Conservation (phyloP, 2,888 invertebrate species). For the Erpobdella octoculata region DNA sequence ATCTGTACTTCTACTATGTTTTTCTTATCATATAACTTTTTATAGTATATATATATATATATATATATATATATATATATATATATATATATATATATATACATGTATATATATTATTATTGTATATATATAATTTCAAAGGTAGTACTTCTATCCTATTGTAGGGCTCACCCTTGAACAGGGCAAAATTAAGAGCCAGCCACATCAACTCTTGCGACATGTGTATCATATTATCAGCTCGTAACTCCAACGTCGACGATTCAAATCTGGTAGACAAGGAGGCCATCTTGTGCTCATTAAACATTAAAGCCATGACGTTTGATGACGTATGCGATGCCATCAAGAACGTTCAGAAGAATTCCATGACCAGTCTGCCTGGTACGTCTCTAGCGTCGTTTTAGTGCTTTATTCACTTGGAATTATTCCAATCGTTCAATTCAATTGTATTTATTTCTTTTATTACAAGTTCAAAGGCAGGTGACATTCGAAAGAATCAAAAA, state of each 20-base stretch:
- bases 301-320: slow-evolving; percentile 75
- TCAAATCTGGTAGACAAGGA: slow-evolving; percentile 99
- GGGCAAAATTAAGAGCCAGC: slow-evolving; percentile 96
- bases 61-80: neutral
- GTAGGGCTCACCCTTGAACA: slow-evolving; percentile 91
- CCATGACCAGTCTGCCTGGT: neutral
- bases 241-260: slow-evolving; percentile 64
- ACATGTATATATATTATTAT: too few relatives aligned
- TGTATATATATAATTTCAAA: neutral
- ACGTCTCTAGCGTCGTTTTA: neutral
- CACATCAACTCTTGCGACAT: slow-evolving; percentile 99
- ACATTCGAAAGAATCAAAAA: slow-evolving; percentile 9
- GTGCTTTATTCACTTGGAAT: slow-evolving; percentile 29
- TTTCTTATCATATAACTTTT: too few relatives aligned
- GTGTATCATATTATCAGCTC: slow-evolving; percentile 99
- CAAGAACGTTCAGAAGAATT: neutral
- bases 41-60: neutral
- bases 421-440: neutral
- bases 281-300: slow-evolving; percentile 96
- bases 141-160: too few relatives aligned
- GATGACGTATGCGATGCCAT: slow-evolving; percentile 66
- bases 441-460: neutral
- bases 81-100: neutral
- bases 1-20: too few relatives aligned
- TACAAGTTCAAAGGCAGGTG: slow-evolving; percentile 6